These are phyloP conservation scores for Cryptoblepharus egeriae DNA, from an alignment of 2,797 vertebrate species.

Conservation along the genomic window DNA sequence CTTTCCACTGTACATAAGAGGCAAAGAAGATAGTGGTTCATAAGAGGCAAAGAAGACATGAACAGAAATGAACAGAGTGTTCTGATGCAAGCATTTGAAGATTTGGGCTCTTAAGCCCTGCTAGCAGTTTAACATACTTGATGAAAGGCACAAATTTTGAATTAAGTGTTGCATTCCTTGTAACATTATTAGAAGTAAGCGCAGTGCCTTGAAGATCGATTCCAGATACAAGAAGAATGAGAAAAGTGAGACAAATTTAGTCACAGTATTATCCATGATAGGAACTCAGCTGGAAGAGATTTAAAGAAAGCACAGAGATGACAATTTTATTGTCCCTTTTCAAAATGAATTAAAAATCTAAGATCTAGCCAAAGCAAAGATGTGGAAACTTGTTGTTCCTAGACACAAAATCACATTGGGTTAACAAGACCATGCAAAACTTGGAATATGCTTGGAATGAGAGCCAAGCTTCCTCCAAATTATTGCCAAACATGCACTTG, in stretches of 20 bases:
- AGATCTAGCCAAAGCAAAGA: slow-evolving; percentile 6
- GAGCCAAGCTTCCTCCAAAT: not conserved
- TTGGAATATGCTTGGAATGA: slow-evolving; percentile 15
- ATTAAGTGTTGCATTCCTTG: not conserved
- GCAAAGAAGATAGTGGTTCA: not conserved
- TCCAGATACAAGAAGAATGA: slow-evolving; percentile 14
- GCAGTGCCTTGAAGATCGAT: not conserved
- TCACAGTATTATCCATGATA: not conserved
- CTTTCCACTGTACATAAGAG: not conserved
- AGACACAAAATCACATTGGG: not conserved
- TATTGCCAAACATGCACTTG: not conserved
- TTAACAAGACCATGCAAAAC: slow-evolving; percentile 17
- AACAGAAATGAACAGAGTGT: not conserved
- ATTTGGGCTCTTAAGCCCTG: not conserved
- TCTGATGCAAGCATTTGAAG: not conserved
- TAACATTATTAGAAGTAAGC: slow-evolving; percentile 12
- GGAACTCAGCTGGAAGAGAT: not conserved
- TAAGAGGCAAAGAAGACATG: not conserved
- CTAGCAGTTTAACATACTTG: not conserved
- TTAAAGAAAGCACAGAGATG: not conserved
- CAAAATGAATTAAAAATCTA: slow-evolving; percentile 16
- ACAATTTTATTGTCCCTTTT: slow-evolving; percentile 10
- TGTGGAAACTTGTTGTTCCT: slow-evolving; percentile 10
- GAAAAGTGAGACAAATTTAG: slow-evolving; percentile 18
- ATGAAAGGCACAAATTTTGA: slow-evolving; percentile 22